Conservation (phyloP, 2,888 invertebrate species). For the Xestia rhomboidea region DNA sequence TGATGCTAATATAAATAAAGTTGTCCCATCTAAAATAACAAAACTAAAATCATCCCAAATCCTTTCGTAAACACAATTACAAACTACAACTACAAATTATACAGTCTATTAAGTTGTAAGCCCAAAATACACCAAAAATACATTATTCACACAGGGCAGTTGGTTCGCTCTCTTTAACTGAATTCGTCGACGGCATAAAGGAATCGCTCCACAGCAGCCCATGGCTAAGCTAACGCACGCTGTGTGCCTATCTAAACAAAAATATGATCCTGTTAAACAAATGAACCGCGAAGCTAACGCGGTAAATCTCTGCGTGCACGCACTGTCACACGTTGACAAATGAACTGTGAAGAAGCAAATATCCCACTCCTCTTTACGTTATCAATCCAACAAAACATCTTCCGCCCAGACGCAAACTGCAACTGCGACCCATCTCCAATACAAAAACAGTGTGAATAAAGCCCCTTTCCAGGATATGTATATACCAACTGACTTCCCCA, state of each 20-base stretch:
- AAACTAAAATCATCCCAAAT: neutral
- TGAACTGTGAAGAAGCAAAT: too few species aligned
- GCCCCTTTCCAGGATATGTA: neutral
- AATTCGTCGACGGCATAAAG: conserved; percentile 37
- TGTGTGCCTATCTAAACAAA: neutral
- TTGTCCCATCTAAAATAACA: neutral
- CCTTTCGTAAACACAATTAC: conserved; percentile 5
- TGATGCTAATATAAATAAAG: neutral
- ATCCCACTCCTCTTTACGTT: neutral
- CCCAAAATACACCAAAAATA: conserved; percentile 19
- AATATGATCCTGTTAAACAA: neutral
- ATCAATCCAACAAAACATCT: neutral
- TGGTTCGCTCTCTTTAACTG: conserved; percentile 12
- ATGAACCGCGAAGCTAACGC: neutral
- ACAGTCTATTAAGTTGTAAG: neutral
- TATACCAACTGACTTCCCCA: neutral
- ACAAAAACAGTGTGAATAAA: neutral
- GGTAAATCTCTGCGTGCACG: neutral
- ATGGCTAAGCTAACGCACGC: neutral
- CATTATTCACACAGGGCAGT: conserved; percentile 51
- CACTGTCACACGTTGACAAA: neutral
- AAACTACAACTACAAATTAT: conserved; percentile 10
- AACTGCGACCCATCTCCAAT: neutral
- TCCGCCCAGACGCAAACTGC: neutral
- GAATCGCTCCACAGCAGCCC: neutral